Conservation (phyloP, 1,140 invertebrate species). For the Tyrophagus putrescentiae region DNA sequence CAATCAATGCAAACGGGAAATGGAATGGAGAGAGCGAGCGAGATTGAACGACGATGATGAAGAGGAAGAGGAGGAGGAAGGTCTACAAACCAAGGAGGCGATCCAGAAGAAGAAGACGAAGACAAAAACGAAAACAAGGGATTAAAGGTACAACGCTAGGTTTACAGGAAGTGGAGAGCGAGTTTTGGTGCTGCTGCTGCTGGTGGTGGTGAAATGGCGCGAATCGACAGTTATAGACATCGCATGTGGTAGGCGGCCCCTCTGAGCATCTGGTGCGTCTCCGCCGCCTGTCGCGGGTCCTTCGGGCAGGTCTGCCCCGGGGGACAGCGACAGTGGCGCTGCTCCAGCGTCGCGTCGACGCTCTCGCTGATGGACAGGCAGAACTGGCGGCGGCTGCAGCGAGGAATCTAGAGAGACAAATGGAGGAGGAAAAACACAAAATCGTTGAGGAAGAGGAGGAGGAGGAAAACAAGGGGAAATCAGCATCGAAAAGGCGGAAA, state of each 20-base stretch:
- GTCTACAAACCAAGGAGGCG: too few relatives aligned
- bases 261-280: constrained; percentile 15
- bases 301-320: constrained; percentile 23
- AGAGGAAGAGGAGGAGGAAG: too few relatives aligned
- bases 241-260: constrained; percentile 21
- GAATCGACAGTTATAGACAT: too few relatives aligned
- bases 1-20: too few relatives aligned
- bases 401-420: constrained; percentile 18
- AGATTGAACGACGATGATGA: too few relatives aligned
- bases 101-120: too few relatives aligned
- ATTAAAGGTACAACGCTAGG: too few relatives aligned
- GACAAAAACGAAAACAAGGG: too few relatives aligned
- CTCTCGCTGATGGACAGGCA: constrained; percentile 24
- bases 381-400: constrained; percentile 13
- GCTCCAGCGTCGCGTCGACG: constrained; percentile 10
- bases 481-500: background rate
- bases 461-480: background rate
- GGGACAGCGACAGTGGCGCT: constrained; percentile 23
- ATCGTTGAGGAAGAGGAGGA: background rate
- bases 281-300: constrained; percentile 21
- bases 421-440: constrained; percentile 9
- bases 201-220: too few relatives aligned
- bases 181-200: too few relatives aligned
- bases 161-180: too few relatives aligned
- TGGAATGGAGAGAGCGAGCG: too few relatives aligned